phyloP scores from a whole-genome alignment of 2,888 invertebrate genomes.

The Heteromyza rotundicornis region DNA sequence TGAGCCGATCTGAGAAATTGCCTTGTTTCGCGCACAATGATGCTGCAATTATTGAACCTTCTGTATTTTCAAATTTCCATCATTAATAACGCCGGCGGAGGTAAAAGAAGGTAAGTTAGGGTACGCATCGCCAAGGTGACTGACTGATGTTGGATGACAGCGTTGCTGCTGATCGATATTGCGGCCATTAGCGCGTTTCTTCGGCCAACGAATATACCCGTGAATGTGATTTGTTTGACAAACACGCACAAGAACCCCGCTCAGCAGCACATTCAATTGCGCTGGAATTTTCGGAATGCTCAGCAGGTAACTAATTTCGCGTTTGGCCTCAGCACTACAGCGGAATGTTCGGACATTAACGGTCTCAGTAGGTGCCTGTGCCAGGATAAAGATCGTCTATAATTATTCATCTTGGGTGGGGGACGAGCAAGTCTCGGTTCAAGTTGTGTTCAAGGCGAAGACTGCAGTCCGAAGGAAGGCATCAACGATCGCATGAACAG shows the following conservation, averaged over 20 bases:
- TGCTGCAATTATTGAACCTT: slow-evolving; percentile 63
- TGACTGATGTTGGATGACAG: slow-evolving; percentile 31
- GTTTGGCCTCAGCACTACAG: slow-evolving; percentile 27
- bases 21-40: slow-evolving; percentile 49
- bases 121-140: slow-evolving; percentile 47
- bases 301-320: slow-evolving; percentile 49
- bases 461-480: not conserved
- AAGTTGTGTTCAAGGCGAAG: not conserved
- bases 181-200: slow-evolving; percentile 58
- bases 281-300: slow-evolving; percentile 54
- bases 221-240: slow-evolving; percentile 55
- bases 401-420: slow-evolving; percentile 61
- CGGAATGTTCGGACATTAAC: slow-evolving; percentile 55
- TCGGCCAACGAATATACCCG: slow-evolving; percentile 53
- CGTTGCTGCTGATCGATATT: slow-evolving; percentile 37
- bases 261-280: slow-evolving; percentile 46
- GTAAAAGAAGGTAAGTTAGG: slow-evolving; percentile 19
- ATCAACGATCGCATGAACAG: not conserved
- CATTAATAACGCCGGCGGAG: slow-evolving; percentile 63
- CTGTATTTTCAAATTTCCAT: slow-evolving; percentile 63
- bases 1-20: slow-evolving; percentile 10
- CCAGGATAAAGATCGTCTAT: slow-evolving; percentile 59
- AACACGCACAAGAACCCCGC: slow-evolving; percentile 43
- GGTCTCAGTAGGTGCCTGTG: slow-evolving; percentile 56
- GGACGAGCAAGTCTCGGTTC: slow-evolving; percentile 9